Conservation (phyloP, 2,797 vertebrate genomes). For the Myoxocephalus aenaeus region DNA sequence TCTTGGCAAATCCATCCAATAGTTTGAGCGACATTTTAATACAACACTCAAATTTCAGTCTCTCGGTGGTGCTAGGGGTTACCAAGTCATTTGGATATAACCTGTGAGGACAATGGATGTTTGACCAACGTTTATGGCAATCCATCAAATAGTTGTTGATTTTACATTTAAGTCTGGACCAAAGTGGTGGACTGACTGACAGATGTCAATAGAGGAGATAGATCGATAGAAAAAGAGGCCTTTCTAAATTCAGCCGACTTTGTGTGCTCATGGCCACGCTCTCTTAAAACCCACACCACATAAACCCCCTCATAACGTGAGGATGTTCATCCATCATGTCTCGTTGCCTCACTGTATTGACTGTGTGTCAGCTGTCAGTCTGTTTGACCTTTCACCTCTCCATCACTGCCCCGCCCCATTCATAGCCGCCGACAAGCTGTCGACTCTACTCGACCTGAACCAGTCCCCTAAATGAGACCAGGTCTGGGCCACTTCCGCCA, state of each 20-base stretch:
- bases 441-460: constrained; percentile 63
- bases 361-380: constrained; percentile 42
- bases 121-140: neutral
- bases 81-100: no score
- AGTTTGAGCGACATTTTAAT: neutral
- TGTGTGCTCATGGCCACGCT: neutral
- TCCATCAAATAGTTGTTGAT: neutral
- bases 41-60: no score
- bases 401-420: constrained; percentile 22
- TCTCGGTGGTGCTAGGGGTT: neutral
- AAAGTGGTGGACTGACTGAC: neutral
- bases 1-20: neutral
- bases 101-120: neutral
- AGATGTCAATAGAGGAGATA: neutral
- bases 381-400: constrained; percentile 56
- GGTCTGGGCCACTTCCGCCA: constrained; percentile 4
- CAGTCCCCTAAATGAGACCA: constrained; percentile 51
- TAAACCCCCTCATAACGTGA: neutral
- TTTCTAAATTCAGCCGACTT: neutral
- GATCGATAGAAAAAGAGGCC: neutral
- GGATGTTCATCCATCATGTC: constrained; percentile 10
- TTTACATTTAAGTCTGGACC: neutral
- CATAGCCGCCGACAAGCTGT: constrained; percentile 47
- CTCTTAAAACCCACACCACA: constrained; percentile 5
- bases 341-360: neutral